phyloP scores from a whole-genome alignment of 2,797 vertebrate species.

The Ceryle rudis region DNA sequence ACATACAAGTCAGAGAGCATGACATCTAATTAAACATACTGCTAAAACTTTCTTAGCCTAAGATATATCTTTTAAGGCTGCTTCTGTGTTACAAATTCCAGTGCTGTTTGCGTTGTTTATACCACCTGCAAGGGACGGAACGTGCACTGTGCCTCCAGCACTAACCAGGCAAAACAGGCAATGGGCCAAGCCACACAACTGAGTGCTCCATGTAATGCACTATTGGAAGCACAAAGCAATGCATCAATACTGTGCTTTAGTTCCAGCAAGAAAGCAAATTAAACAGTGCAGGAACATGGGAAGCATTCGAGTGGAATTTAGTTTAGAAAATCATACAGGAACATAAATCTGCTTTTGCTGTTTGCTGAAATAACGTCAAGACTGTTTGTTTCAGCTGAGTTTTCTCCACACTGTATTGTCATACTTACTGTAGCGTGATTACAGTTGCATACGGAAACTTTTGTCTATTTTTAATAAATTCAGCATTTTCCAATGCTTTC shows the following conservation, averaged over 20 bases:
- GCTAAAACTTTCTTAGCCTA: too few relatives aligned
- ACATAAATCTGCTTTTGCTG: not conserved
- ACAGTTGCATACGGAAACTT: not conserved
- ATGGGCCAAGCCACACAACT: not conserved
- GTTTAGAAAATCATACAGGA: not conserved
- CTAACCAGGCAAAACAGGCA: not conserved
- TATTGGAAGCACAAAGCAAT: accelerated
- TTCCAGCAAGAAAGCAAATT: not conserved
- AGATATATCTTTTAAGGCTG: not conserved
- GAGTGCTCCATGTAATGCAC: accelerated
- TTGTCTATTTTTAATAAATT: not conserved
- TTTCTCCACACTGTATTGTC: not conserved
- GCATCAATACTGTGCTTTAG: accelerated
- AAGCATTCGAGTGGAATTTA: not conserved
- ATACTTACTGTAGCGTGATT: not conserved
- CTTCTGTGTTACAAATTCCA: not conserved
- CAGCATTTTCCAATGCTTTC: not conserved
- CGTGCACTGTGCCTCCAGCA: not conserved
- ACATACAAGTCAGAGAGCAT: not conserved
- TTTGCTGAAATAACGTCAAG: not conserved
- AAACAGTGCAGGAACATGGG: not conserved
- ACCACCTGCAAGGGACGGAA: accelerated
- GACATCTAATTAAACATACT: not conserved
- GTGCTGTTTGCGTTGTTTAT: not conserved
- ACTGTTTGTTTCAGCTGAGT: not conserved